Evolutionary conservation across 2,113 vertebrate genomes (phyloP), one percentile per base, ranked within the genome.

Genomic region (Apaloderma vittatum): DNA sequence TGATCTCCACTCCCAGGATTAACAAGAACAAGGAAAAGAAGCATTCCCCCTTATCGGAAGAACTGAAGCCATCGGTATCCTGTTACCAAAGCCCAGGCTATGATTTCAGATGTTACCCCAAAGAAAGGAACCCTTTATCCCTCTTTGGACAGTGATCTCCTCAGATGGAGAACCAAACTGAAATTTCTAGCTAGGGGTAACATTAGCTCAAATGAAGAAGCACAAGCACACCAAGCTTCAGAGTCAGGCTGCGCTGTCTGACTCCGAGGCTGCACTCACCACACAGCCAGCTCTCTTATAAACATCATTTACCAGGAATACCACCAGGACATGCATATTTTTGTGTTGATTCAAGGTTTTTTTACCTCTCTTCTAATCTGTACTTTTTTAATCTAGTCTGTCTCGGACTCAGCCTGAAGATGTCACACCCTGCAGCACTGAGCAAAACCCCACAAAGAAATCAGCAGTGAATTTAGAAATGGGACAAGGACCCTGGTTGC

Each of bases 61-160:
- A 97, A 97, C 90, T 61, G 72, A 93, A 96, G 95, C 94, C 86
- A 75, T 79, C 59, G 68, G 95, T 98, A 97, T 99, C 97, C 86
- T 91, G 94, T 99, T 99, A 98, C 98, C 88, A 92, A 96, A 96
- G 97, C 80, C 97, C 96, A 97, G 97, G 97, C 96, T 97, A 98
- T 97, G 97, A 98, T 98, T 98, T 98, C 98, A 98, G 97, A 98
- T 98, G 98, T 86, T 93, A 79, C 75, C 70, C 93, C 77, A 90
- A 97, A 98, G 97, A 99, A 98, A 98, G 81, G 95, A 87, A 97
- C 86, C 92, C 97, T 99, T 99, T 99, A 98, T 98, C 92, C 63
- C 80, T 78, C 94, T 95, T 79, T 95, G 93, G 93, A 97, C 98
- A 97, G 97, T 90, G 92, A 97, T 98, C 98, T 98, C 97, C 97